A percentile compares a stretch with the other conserved stretches of the same genome.
These are phyloP conservation scores for Mythimna albipuncta DNA, from an alignment of 2,888 invertebrate species.

Conservation along the genomic window DNA sequence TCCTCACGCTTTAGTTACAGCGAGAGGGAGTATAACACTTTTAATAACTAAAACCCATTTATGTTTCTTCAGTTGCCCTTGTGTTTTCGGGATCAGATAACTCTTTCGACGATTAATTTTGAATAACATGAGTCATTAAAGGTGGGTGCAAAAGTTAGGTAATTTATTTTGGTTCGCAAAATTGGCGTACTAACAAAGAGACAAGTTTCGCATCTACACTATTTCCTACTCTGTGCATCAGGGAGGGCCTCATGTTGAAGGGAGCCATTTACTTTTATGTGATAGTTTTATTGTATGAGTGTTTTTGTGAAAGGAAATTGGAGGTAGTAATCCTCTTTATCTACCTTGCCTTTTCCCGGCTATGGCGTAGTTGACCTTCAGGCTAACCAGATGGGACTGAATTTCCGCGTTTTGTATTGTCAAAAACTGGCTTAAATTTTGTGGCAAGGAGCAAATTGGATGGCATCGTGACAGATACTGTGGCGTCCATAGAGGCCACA, in stretches of 20 bases:
- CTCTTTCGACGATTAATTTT: too few species aligned
- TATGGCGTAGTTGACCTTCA: conserved; percentile 19
- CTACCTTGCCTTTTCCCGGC: conserved; percentile 27
- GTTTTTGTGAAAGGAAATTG: conserved; percentile 42
- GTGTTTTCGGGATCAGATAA: too few species aligned
- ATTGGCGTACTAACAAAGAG: too few species aligned
- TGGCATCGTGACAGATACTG: background rate
- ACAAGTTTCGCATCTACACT: conserved; percentile 7
- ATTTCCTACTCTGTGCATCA: conserved; percentile 27
- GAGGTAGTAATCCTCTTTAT: conserved; percentile 44
- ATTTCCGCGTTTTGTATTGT: background rate
- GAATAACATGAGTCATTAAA: too few species aligned
- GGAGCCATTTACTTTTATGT: conserved; percentile 41
- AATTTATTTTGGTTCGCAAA: too few species aligned
- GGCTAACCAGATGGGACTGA: conserved; percentile 26
- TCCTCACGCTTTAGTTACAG: too few species aligned
- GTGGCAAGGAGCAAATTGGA: background rate
- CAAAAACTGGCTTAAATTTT: background rate
- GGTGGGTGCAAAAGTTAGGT: too few species aligned
- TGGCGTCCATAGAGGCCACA: too few species aligned
- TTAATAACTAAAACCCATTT: too few species aligned
- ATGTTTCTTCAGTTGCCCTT: too few species aligned
- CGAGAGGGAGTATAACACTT: too few species aligned
- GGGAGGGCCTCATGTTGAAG: conserved; percentile 32
- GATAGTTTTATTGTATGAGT: conserved; percentile 51